phyloP scores from a whole-genome alignment of 2,888 invertebrate species.

The Keiferia lycopersicella region DNA sequence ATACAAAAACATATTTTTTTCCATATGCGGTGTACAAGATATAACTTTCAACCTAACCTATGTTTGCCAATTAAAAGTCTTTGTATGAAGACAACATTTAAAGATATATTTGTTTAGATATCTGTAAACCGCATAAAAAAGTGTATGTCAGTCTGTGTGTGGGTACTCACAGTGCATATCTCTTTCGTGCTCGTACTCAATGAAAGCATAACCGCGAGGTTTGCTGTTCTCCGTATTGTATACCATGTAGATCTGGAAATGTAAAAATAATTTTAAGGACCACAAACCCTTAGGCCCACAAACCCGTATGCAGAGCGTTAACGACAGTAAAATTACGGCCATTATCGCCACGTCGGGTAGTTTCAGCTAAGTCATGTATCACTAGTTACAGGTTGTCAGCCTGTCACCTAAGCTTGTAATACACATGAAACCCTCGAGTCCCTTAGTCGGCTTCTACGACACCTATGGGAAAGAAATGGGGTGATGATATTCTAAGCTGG shows the following conservation, averaged over 20 bases:
- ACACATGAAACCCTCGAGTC: too few relatives aligned
- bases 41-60: neutral
- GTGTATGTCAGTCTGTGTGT: constrained; percentile 7
- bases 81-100: neutral
- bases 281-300: too few relatives aligned
- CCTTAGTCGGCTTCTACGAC: too few relatives aligned
- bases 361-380: too few relatives aligned
- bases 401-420: too few relatives aligned
- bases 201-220: constrained; percentile 99
- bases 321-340: too few relatives aligned
- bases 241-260: constrained; percentile 91
- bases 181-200: constrained; percentile 99
- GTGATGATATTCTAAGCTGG: too few relatives aligned
- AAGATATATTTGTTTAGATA: neutral
- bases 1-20: too few relatives aligned
- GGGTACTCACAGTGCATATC: constrained; percentile 99
- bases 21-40: constrained; percentile 9
- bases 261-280: neutral
- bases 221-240: constrained; percentile 93
- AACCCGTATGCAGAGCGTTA: too few relatives aligned
- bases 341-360: too few relatives aligned
- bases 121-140: constrained; percentile 6
- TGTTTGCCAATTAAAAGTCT: neutral
- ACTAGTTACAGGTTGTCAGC: too few relatives aligned
- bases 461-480: too few relatives aligned